A percentile compares a stretch with the other conserved stretches of the same genome.
These are phyloP conservation scores for Sipha flava DNA, from an alignment of 1,140 invertebrate species.

Conservation along the genomic window DNA sequence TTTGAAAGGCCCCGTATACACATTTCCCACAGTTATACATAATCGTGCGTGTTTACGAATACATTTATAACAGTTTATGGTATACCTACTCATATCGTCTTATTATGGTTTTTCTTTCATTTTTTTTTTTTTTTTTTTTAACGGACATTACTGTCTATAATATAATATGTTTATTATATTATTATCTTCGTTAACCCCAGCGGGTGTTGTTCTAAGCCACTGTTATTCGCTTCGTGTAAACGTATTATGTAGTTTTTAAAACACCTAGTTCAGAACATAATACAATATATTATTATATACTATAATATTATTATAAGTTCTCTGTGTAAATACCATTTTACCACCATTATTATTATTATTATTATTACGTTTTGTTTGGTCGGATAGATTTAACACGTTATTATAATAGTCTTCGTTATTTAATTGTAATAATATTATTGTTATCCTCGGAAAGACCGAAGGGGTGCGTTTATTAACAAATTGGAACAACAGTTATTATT, in stretches of 20 bases:
- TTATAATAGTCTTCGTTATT: constrained; percentile 29
- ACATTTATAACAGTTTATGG: no score
- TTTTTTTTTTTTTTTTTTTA: not conserved
- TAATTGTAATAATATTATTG: constrained; percentile 29
- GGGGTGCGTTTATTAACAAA: not conserved
- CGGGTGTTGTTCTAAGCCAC: constrained; percentile 2
- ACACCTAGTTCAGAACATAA: not conserved
- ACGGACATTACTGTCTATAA: not conserved
- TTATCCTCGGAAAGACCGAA: not conserved
- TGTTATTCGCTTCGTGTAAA: constrained; percentile 11
- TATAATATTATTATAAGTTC: constrained; percentile 9
- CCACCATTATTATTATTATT: not conserved
- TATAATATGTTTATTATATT: not conserved
- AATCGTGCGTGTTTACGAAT: no score
- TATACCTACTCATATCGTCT: not conserved
- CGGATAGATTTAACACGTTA: constrained; percentile 25
- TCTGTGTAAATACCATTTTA: constrained; percentile 19
- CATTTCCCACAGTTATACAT: not conserved
- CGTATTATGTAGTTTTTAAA: not conserved
- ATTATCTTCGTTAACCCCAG: constrained; percentile 1
- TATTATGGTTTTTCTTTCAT: not conserved
- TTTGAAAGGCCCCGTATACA: no score
- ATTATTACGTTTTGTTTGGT: not conserved
- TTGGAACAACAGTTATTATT: not conserved
- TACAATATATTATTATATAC: not conserved